Conservation (phyloP, 2,888 invertebrate species). For the Tachystola acroxantha region DNA sequence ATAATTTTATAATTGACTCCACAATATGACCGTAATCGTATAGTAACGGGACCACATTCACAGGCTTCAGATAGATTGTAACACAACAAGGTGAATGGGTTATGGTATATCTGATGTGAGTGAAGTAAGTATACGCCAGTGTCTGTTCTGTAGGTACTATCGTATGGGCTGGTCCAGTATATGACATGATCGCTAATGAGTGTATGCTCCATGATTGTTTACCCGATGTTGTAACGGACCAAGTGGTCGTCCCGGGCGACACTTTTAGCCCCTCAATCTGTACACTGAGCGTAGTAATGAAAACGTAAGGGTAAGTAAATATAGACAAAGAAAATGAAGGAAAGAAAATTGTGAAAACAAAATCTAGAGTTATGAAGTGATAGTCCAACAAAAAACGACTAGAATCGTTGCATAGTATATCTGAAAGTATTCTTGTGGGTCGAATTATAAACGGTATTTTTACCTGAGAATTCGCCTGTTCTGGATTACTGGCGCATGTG, state of each 20-base stretch:
- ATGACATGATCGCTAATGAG: constrained; percentile 62
- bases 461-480: constrained; percentile 85
- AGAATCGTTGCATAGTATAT: constrained; percentile 73
- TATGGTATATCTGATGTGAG: constrained; percentile 65
- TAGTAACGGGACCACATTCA: constrained; percentile 58
- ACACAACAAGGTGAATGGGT: constrained; percentile 68
- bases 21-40: constrained; percentile 45
- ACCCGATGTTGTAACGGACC: constrained; percentile 35
- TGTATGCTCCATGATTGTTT: constrained; percentile 28
- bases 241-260: constrained; percentile 29
- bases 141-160: constrained; percentile 63
- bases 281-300: constrained; percentile 65
- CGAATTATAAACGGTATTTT: constrained; percentile 74
- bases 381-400: constrained; percentile 64
- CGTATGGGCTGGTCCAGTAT: constrained; percentile 65
- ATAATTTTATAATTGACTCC: constrained; percentile 7
- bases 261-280: constrained; percentile 35
- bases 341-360: constrained; percentile 61
- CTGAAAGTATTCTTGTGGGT: constrained; percentile 73
- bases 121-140: constrained; percentile 75
- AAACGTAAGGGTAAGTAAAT: constrained; percentile 44
- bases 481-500: constrained; percentile 86
- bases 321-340: constrained; percentile 41
- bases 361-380: constrained; percentile 72
- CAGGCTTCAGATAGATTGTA: constrained; percentile 56